Evolutionary conservation across 1,140 invertebrate genomes (phyloP), one percentile per base, ranked within the genome.

Genomic region (Hyles vespertilio): DNA sequence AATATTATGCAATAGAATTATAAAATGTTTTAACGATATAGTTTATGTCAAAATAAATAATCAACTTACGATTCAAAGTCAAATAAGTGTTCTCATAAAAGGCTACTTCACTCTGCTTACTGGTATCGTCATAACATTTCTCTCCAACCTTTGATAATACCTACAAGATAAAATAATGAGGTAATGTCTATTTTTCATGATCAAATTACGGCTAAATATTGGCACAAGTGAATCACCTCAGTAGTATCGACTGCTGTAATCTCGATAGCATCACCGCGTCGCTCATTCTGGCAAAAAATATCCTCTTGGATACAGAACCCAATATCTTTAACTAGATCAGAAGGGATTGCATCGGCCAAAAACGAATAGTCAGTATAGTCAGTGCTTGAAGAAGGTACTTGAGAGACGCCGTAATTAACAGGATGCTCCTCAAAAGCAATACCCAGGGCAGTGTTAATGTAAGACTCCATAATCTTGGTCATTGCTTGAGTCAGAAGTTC

Each of bases 41-140:
- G 22, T 22, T 22, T 22, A 22, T 22, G 22, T 22, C 22, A 22
- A 22, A 40, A 1, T 34, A 50, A 9, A 45, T 3, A 34, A 34
- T 49, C 9, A 51, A 56, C 82, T 76, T 72, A 87, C 84, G 76
- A 64, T 87, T 87, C 51, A 87, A 59, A 36, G 79, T 77, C 49
- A 81, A 66, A 64, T 72, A 87, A 22, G 81, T 72, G 59, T 83
- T 75, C 78, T 85, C 84, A 71, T 78, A 84, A 43, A 67, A 61
- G 10, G 52, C 59, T 9, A 72, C 58, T 9, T 77, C 70, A 32
- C 44, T 61, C 65, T 49, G 57, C 52, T 54, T 53, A 11, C 5
- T 48, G n/a, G 11, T n/a, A 11, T 40, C 36, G 3, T 5, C 36
- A 40, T 40, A 40, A 40, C 4, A 40, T 40, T 40, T 8, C 8